phyloP scores from a whole-genome alignment of 2,888 invertebrate species.

The Drosophila aldrichi region DNA sequence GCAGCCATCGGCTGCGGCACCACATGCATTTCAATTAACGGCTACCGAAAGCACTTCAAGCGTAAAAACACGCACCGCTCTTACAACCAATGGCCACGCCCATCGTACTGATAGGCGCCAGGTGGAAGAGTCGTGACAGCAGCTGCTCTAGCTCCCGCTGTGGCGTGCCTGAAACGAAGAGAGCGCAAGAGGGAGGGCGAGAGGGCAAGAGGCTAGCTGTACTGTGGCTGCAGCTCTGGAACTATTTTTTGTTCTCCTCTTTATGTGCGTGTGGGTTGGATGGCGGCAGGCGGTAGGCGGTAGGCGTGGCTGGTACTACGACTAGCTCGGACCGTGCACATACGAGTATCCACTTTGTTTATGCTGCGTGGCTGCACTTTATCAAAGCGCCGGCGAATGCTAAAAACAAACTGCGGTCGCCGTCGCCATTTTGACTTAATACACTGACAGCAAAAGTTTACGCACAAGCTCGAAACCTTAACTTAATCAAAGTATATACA shows the following conservation, averaged over 20 bases:
- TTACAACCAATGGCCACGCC: constrained; percentile 38
- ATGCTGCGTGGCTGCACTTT: constrained; percentile 78
- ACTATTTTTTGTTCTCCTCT: constrained; percentile 12
- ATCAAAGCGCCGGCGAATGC: constrained; percentile 67
- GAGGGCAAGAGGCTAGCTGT: constrained; percentile 10
- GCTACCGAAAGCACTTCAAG: constrained; percentile 74
- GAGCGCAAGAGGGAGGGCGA: neutral
- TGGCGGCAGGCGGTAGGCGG: neutral
- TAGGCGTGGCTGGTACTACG: neutral
- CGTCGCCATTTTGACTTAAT: constrained; percentile 69
- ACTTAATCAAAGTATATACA: no score
- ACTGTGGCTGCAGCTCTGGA: constrained; percentile 8
- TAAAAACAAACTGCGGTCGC: constrained; percentile 74
- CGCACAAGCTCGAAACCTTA: neutral
- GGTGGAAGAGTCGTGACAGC: constrained; percentile 28
- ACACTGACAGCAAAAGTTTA: constrained; percentile 4
- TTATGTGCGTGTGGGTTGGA: neutral
- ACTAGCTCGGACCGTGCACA: constrained; percentile 24
- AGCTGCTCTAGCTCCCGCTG: constrained; percentile 2
- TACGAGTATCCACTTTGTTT: constrained; percentile 69
- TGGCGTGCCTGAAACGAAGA: neutral
- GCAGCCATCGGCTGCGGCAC: constrained; percentile 43
- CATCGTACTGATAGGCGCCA: constrained; percentile 30
- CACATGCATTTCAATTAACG: constrained; percentile 80
- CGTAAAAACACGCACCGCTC: constrained; percentile 73